Conservation (phyloP, 2,113 vertebrate species). For the Formicarius rufipectus region DNA sequence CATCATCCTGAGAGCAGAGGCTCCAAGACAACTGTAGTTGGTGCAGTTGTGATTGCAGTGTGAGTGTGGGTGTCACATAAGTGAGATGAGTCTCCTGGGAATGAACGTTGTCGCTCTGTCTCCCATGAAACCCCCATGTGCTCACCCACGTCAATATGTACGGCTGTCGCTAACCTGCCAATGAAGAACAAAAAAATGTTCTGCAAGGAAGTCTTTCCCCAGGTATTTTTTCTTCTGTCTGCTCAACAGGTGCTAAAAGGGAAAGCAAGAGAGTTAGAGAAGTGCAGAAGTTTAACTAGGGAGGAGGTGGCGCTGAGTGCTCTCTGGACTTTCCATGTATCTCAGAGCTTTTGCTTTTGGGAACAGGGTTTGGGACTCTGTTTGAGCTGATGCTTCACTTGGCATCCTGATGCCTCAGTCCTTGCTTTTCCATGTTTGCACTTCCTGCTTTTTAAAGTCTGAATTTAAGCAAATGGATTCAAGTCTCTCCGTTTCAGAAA, state of each 20-base stretch:
- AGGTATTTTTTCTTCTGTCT: neutral
- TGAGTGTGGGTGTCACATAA: neutral
- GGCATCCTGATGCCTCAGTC: neutral
- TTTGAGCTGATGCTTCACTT: neutral
- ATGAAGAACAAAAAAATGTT: neutral
- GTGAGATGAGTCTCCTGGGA: slow-evolving; percentile 9
- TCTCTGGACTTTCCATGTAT: neutral
- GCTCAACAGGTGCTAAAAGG: neutral
- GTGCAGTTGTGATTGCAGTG: neutral
- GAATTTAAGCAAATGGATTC: neutral
- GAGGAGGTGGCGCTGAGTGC: neutral
- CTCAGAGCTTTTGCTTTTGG: neutral
- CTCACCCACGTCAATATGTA: neutral
- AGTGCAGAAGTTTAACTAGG: neutral
- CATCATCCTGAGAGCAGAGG: neutral
- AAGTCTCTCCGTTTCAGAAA: neutral
- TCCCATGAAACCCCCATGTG: neutral
- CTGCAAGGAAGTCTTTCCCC: neutral
- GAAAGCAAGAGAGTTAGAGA: neutral
- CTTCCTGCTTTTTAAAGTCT: neutral
- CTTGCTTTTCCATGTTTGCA: neutral
- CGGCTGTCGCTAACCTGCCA: neutral
- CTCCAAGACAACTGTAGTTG: neutral
- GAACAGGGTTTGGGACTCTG: neutral
- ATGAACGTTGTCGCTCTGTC: neutral